A percentile compares a stretch with the other conserved stretches of the same genome.
phyloP scores from a whole-genome alignment of 2,888 invertebrate species.

The Auanema sp. region DNA sequence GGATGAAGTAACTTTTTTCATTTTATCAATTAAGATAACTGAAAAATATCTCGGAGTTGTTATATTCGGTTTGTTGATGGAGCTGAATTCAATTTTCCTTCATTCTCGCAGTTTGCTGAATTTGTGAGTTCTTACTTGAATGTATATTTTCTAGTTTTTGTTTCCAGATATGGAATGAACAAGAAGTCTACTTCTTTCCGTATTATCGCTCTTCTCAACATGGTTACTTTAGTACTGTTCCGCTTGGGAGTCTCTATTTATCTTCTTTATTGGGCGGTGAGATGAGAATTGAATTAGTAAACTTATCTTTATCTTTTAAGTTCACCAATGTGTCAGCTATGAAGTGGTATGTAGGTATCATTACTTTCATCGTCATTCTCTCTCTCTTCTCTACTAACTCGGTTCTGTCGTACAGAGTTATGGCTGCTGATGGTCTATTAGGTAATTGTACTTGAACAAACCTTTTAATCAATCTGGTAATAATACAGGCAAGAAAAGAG shows the following conservation, averaged over 20 bases:
- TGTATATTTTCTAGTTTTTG: not conserved
- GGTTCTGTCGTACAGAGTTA: constrained; percentile 58
- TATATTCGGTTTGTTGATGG: constrained; percentile 61
- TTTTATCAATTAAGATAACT: constrained; percentile 27
- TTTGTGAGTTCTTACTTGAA: constrained; percentile 18
- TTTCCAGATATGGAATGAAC: constrained; percentile 44
- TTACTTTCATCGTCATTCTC: constrained; percentile 50
- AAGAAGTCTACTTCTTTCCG: constrained; percentile 56
- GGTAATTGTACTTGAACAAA: constrained; percentile 29
- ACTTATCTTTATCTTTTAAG: constrained; percentile 16
- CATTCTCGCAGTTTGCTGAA: constrained; percentile 49
- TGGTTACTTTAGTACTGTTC: constrained; percentile 59
- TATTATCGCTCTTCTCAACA: constrained; percentile 58
- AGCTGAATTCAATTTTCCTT: constrained; percentile 59
- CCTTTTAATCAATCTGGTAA: not conserved
- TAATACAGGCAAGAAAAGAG: constrained; percentile 29
- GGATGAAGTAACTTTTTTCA: not conserved
- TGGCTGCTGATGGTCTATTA: constrained; percentile 61
- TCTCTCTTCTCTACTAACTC: constrained; percentile 56
- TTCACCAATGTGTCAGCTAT: constrained; percentile 32
- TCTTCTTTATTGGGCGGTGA: constrained; percentile 54
- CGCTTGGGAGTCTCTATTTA: constrained; percentile 54
- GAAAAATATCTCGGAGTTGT: constrained; percentile 56
- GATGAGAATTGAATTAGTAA: constrained; percentile 7
- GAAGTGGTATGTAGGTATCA: constrained; percentile 42